phyloP scores from a whole-genome alignment of 1,140 invertebrate species.

The Carposina sasakii region DNA sequence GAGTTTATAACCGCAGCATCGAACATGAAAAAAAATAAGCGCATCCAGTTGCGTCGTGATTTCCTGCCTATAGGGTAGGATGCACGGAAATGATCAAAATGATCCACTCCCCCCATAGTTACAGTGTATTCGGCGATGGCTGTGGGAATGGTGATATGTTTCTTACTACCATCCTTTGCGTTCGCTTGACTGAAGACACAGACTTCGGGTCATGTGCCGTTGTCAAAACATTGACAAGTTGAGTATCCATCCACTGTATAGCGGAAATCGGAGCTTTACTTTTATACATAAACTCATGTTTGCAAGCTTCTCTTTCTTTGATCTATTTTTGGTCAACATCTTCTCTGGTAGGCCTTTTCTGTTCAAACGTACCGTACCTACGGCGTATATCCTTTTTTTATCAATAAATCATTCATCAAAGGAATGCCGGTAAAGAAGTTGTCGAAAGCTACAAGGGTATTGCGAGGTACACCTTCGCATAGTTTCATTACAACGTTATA shows the following conservation, averaged over 20 bases:
- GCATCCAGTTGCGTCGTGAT: neutral
- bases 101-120: conserved; percentile 7
- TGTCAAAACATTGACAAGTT: conserved; percentile 13
- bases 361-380: conserved; percentile 17
- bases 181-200: conserved; percentile 13
- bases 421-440: conserved; percentile 23
- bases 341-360: conserved; percentile 17
- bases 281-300: conserved; percentile 17
- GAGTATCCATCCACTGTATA: conserved; percentile 16
- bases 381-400: conserved; percentile 19
- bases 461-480: conserved; percentile 12
- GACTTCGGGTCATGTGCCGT: conserved; percentile 14
- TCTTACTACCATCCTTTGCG: conserved; percentile 13
- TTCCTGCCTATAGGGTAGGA: conserved; percentile 1
- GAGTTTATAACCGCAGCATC: conserved; percentile 5
- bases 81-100: conserved; percentile 5
- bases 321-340: neutral
- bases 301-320: conserved; percentile 16
- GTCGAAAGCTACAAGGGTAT: conserved; percentile 22
- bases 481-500: conserved; percentile 21
- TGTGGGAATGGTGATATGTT: conserved; percentile 11
- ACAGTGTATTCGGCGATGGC: conserved; percentile 5
- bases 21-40: conserved; percentile 4
- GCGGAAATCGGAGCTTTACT: conserved; percentile 7
- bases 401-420: conserved; percentile 22